These are phyloP conservation scores for Falco cherrug DNA, from an alignment of 2,797 vertebrate genomes.

Conservation along the genomic window DNA sequence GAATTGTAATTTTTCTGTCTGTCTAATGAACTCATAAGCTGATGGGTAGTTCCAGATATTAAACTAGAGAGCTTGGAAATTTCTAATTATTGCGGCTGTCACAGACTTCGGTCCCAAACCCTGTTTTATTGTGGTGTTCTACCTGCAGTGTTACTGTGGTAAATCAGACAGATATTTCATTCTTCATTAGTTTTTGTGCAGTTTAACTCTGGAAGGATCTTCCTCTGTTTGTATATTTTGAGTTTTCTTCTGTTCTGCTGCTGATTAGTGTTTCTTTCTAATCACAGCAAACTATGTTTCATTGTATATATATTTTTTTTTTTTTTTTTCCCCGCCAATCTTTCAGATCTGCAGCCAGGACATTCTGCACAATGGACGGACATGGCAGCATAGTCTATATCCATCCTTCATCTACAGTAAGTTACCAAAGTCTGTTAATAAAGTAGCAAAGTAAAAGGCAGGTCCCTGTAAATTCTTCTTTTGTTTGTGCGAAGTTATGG, in stretches of 20 bases:
- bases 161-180: not conserved
- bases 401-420: constrained; percentile 95
- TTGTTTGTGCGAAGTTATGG: not conserved
- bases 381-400: constrained; percentile 93
- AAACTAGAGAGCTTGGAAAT: not conserved
- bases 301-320: not conserved
- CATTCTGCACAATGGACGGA: constrained; percentile 98
- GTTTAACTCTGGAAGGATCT: not conserved
- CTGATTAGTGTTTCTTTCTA: not conserved
- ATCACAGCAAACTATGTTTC: not conserved
- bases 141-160: not conserved
- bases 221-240: not conserved
- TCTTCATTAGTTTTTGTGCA: not conserved
- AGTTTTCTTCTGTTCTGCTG: not conserved
- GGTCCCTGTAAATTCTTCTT: not conserved
- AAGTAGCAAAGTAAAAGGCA: not conserved
- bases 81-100: not conserved
- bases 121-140: not conserved
- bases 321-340: not conserved
- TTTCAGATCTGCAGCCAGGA: constrained; percentile 89
- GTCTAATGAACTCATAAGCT: not conserved
- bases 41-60: not conserved
- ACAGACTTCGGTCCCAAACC: not conserved
- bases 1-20: not conserved
- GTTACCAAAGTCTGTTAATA: constrained; percentile 14